Evolutionary conservation across 2,888 invertebrate genomes (phyloP).

Genomic region (Glyphotaelius pellucidus): DNA sequence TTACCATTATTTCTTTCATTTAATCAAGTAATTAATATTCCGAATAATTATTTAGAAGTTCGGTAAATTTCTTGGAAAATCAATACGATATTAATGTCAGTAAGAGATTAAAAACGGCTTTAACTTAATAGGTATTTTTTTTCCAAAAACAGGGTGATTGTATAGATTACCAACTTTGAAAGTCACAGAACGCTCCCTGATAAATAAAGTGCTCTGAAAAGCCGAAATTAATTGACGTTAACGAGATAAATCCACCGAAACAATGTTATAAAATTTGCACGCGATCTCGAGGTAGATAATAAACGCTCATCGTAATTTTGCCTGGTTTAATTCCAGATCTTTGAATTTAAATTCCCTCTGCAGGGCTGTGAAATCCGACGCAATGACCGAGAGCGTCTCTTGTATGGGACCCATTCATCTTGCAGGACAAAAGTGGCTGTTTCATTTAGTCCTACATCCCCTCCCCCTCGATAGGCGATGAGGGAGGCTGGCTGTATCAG

Average conservation of each 20-base stretch:
- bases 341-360: conserved; percentile 20
- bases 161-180: background rate
- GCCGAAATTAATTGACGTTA: background rate
- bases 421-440: conserved; percentile 61
- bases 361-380: conserved; percentile 33
- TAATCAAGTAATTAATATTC: no score
- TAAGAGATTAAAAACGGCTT: no score
- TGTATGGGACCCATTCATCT: conserved; percentile 59
- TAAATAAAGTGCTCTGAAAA: background rate
- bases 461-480: background rate
- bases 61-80: no score
- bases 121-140: background rate
- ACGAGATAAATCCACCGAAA: background rate
- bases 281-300: background rate
- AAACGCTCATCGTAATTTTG: conserved; percentile 1
- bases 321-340: conserved; percentile 2
- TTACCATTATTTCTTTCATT: no score
- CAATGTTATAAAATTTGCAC: background rate
- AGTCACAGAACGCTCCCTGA: background rate
- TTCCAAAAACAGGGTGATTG: background rate
- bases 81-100: no score
- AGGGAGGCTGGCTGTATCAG: background rate
- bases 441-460: conserved; percentile 59
- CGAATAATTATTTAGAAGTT: no score
- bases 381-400: conserved; percentile 57